Base-by-base conservation (phyloP, 2,113 vertebrate genomes). In the Rhabdornis inornatus region DNA sequence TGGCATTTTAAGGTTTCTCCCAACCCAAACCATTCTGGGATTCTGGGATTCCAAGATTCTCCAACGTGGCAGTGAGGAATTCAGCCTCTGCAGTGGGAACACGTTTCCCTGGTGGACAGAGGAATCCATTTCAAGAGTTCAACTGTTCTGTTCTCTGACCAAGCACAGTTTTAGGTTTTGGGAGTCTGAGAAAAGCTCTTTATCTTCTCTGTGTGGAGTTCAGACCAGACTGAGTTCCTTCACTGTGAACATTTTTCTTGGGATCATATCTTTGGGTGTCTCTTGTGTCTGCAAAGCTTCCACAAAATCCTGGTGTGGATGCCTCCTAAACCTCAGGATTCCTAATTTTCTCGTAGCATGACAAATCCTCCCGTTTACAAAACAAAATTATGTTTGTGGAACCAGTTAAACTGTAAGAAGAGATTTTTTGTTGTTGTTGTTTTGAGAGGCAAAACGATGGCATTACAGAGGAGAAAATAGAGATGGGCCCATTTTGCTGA, bases 401-500 rank as follows among this genome's bases (percentile, higher is more conserved):
- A 49, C 20, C 31, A 33, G 30, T 74, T 72, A 44, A 90, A 61
- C 27, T 50, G 16, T 12, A 49, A 40, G 24, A 12, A 63, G 12
- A 49, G 10, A 10, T 18, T 24, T 18, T 27, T 45, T 37, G 17
- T 35, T 40, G n/a, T 33, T n/a, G 18, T 50, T 71, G 23, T 35
- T 90, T 52, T 33, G 40, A 75, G 72, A 78, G 24, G 40, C 19
- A 45, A 63, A 83, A 61, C 0, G 8, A 72, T 65, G 0, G 0
- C 31, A 13, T 49, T 85, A 33, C 23, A 60, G 60, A n/a, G 57
- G 70, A 68, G 47, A 14, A 56, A 92, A 95, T 83, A 68, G 72
- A 96, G 88, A 37, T 30, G 75, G 76, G 69, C 83, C 68, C 20
- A 10, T 64, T 72, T 57, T 56, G 72, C 89, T 91, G 93, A 86